phyloP scores from a whole-genome alignment of 2,113 vertebrate species.

The Macquaria ambigua region DNA sequence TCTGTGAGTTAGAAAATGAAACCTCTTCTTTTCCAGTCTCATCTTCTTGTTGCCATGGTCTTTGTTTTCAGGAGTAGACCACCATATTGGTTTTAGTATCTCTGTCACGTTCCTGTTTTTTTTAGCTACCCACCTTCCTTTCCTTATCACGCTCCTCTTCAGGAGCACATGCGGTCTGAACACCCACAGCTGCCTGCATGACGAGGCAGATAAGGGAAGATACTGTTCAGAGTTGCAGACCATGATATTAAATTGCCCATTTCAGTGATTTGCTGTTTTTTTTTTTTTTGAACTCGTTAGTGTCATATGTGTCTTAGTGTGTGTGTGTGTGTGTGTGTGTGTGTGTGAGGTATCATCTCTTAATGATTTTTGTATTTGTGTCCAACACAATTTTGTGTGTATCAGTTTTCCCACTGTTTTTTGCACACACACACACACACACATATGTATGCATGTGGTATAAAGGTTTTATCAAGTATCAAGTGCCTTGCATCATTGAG shows the following conservation, averaged over 20 bases:
- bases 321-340: background rate
- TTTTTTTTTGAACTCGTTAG: background rate
- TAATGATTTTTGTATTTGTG: conserved; percentile 22
- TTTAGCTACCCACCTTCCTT: conserved; percentile 25
- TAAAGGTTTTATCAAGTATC: conserved; percentile 53
- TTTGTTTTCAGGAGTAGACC: conserved; percentile 5
- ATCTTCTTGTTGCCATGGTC: conserved; percentile 16
- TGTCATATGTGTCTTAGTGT: background rate
- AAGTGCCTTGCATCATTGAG: conserved; percentile 35
- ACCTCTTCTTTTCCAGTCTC: background rate
- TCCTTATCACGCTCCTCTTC: conserved; percentile 53
- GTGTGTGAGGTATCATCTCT: background rate
- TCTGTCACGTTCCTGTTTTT: conserved; percentile 32
- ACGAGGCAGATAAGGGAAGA: conserved; percentile 62
- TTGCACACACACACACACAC: background rate
- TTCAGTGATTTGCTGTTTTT: conserved; percentile 51
- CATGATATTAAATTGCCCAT: conserved; percentile 76
- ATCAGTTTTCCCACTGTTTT: background rate
- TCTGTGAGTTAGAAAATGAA: conserved; percentile 1
- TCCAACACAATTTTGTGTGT: background rate
- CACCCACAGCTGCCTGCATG: conserved; percentile 55
- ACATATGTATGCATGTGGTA: conserved; percentile 8
- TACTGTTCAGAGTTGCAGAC: conserved; percentile 65
- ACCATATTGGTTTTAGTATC: conserved; percentile 29
- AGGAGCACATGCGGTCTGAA: conserved; percentile 48